phyloP scores from a whole-genome alignment of 2,888 invertebrate species.

The Caradrina kadenii region DNA sequence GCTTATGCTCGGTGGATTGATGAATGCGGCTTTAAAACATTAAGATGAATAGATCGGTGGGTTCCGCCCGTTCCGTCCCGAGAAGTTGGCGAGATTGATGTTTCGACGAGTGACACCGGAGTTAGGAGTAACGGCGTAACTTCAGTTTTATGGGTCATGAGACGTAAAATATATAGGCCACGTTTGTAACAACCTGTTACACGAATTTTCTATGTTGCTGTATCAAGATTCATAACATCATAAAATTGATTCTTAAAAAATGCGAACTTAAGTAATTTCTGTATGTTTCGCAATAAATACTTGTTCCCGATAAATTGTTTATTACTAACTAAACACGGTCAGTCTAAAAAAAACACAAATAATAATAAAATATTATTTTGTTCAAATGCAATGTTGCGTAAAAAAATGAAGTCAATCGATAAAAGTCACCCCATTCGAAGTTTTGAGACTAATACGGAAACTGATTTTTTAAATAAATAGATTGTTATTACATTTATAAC shows the following conservation, averaged over 20 bases:
- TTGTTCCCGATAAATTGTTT: too few species aligned
- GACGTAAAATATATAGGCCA: constrained; percentile 64
- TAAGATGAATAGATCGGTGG: constrained; percentile 72
- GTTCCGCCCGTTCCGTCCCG: constrained; percentile 53
- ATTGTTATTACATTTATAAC: too few species aligned
- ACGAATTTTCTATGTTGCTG: constrained; percentile 55
- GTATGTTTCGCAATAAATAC: background rate
- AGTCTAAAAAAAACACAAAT: too few species aligned
- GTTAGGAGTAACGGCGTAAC: constrained; percentile 65
- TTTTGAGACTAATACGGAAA: too few species aligned
- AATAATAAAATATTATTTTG: too few species aligned
- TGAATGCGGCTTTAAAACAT: constrained; percentile 72
- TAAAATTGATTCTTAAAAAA: constrained; percentile 10
- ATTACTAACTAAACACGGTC: too few species aligned
- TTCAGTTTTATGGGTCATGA: constrained; percentile 72
- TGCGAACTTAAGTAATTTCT: background rate
- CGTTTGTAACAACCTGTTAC: constrained; percentile 71
- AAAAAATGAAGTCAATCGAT: too few species aligned
- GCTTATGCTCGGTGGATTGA: constrained; percentile 69
- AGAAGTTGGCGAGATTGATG: constrained; percentile 78
- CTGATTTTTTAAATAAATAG: too few species aligned
- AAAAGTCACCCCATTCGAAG: too few species aligned
- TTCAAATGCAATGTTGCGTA: too few species aligned
- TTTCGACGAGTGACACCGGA: constrained; percentile 72
- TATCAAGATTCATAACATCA: constrained; percentile 59